Percentiles rank a stretch among this genome's conserved stretches.
phyloP scores from a whole-genome alignment of 2,888 invertebrate genomes.

The Leptinotarsa juncta region DNA sequence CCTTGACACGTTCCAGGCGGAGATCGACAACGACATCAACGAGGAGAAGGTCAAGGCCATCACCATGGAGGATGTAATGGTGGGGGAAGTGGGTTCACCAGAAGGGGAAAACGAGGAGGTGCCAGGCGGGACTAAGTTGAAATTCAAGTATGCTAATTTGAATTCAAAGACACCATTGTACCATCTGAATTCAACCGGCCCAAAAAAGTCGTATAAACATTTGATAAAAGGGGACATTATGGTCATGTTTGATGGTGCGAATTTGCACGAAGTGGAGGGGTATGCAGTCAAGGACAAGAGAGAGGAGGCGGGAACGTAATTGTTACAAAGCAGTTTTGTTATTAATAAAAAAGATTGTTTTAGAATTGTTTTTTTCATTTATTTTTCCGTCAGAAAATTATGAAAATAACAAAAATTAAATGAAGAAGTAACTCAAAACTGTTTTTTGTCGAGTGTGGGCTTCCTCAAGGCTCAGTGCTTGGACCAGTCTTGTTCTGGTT shows the following conservation, averaged over 20 bases:
- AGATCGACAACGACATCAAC: constrained; percentile 64
- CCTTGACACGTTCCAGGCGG: constrained; percentile 60
- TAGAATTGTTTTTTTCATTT: too few species aligned
- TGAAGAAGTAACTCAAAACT: too few species aligned
- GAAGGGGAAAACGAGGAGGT: constrained; percentile 54
- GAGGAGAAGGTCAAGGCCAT: constrained; percentile 54
- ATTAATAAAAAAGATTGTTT: too few species aligned
- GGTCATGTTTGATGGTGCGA: constrained; percentile 58
- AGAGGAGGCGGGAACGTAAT: neutral
- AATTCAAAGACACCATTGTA: constrained; percentile 46
- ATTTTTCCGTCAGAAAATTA: too few species aligned
- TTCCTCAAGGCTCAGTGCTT: neutral
- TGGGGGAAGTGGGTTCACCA: constrained; percentile 56
- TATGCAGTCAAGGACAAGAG: constrained; percentile 50
- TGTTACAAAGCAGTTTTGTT: too few species aligned
- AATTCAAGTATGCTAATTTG: constrained; percentile 57
- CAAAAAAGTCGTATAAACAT: constrained; percentile 60
- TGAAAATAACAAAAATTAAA: too few species aligned
- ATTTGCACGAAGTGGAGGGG: constrained; percentile 60
- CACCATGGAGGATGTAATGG: constrained; percentile 49
- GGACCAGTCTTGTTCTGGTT: neutral
- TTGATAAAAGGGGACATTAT: constrained; percentile 62
- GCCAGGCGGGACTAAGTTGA: constrained; percentile 55
- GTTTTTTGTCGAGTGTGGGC: neutral
- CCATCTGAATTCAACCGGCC: constrained; percentile 41